phyloP scores from a whole-genome alignment of 2,113 vertebrate genomes.

The Chloropsis hardwickii region DNA sequence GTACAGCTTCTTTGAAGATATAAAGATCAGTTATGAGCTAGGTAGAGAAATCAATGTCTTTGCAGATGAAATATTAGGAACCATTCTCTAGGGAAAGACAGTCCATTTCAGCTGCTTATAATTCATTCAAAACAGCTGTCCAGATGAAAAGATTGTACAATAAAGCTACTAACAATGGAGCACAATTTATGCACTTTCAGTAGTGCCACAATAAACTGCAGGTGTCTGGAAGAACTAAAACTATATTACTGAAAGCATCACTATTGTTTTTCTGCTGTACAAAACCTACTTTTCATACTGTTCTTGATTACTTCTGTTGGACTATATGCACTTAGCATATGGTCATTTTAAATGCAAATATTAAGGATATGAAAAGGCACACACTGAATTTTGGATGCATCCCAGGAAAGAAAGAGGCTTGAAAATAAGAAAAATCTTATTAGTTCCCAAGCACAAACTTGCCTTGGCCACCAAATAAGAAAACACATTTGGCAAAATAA shows the following conservation, averaged over 20 bases:
- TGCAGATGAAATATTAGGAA: not conserved
- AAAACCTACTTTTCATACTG: not conserved
- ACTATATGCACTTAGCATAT: conserved; percentile 4
- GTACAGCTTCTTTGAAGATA: not conserved
- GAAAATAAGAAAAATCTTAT: conserved; percentile 11
- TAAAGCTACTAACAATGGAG: not conserved
- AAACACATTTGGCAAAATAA: conserved; percentile 25
- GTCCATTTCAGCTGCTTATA: not conserved
- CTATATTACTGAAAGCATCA: not conserved
- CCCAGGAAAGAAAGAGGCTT: not conserved
- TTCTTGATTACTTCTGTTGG: conserved; percentile 12
- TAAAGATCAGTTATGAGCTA: not conserved
- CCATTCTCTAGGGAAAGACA: not conserved
- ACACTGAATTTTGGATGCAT: not conserved
- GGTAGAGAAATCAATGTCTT: not conserved
- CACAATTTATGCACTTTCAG: not conserved
- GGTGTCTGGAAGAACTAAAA: conserved; percentile 2
- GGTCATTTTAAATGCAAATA: conserved; percentile 50
- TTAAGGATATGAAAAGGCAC: conserved; percentile 17
- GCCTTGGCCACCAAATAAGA: conserved; percentile 1
- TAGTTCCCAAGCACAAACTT: conserved; percentile 1
- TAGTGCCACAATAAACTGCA: not conserved
- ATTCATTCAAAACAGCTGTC: not conserved
- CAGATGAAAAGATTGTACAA: not conserved
- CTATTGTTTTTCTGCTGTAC: not conserved